Base-by-base conservation (phyloP, 1,140 invertebrate genomes). In the Panagrolaimus sp. region DNA sequence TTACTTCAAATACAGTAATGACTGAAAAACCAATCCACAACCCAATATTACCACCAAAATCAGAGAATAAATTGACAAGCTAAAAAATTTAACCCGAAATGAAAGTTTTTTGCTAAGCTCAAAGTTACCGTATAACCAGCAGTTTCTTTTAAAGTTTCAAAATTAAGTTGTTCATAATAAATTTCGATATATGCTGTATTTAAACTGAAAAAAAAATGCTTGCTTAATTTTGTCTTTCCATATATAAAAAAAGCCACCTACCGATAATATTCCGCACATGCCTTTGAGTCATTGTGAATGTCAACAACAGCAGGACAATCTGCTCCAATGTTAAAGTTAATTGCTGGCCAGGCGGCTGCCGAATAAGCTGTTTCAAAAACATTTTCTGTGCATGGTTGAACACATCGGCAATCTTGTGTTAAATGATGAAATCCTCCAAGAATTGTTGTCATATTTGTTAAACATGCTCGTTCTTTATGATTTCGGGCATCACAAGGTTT, bases 331-430 rank as follows among this genome's bases (percentile, higher is more conserved):
- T 83, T 83, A 65, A 82, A 83, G 52, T 83, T 82, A 9, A 72
- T 44, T 26, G 78, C 72, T 43, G 80, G 80, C 80, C 80, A 82
- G 10, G 80, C 80, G 14, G 80, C 82, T 45, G 80, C 80, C 14
- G 82, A 83, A 65, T 82, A 82, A 9, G 80, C 79, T 1, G 80
- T 83, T 70, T 82, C 82, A 55, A 83, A 82, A 0, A 83, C 82
- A 71, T 83, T 82, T 58, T 82, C 80, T 68, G 67, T 74, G 48
- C 77, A 78, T 26, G 77, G 77, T 63, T 78, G 77, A 12, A 76
- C 67, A 47, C 77, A 78, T 28, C 68, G 48, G 55, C 80, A 82
- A 63, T 82, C 77, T 38, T 82, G 76, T 58, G 73, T 71, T 64
- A 82, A 58, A 67, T 82, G 81, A 66, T 83, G 80, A 69, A 83